phyloP scores from a whole-genome alignment of 2,113 vertebrate genomes.

The Sylvietta virens region DNA sequence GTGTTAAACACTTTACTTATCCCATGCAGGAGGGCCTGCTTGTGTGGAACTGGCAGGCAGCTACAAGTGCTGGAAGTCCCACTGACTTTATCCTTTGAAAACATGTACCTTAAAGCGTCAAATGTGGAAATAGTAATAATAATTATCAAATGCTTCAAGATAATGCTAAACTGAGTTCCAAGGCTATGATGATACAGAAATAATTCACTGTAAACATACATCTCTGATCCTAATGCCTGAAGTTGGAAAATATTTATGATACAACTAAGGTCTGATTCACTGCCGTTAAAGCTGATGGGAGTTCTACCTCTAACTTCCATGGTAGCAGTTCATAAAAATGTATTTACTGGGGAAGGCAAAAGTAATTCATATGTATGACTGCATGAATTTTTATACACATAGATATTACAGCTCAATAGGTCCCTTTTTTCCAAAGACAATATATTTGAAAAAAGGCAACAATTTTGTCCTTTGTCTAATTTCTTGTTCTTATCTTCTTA shows the following conservation, averaged over 20 bases:
- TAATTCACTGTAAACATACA: neutral
- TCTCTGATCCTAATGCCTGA: neutral
- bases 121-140: neutral
- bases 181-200: neutral
- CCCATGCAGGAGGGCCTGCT: neutral
- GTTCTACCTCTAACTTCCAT: neutral
- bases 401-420: neutral
- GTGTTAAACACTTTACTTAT: neutral
- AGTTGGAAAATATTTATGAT: constrained; percentile 3
- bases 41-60: neutral
- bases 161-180: neutral
- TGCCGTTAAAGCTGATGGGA: neutral
- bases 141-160: neutral
- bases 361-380: constrained; percentile 5
- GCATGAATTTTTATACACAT: neutral
- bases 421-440: neutral
- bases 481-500: neutral
- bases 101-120: neutral
- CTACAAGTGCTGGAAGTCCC: neutral
- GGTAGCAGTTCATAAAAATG: neutral
- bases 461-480: neutral
- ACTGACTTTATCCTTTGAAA: neutral
- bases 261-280: neutral
- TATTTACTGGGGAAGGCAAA: neutral
- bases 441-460: neutral